Evolutionary conservation across 1,140 invertebrate species (phyloP).

Genomic region (Drosophila dunni): DNA sequence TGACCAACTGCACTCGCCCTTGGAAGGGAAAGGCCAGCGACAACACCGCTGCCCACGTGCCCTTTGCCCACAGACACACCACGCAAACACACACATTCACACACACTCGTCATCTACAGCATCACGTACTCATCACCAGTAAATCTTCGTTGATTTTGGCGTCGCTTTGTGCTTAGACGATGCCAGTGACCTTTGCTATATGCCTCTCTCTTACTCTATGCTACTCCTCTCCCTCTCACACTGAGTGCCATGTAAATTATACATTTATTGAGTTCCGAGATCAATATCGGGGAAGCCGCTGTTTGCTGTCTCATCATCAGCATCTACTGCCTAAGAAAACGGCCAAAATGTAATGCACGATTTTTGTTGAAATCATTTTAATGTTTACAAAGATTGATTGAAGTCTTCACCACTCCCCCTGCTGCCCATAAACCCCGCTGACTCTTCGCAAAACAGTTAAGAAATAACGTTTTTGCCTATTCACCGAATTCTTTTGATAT

Average conservation of each 20-base stretch:
- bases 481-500: conserved; percentile 68
- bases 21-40: conserved; percentile 38
- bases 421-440: background rate
- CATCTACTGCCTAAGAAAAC: background rate
- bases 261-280: conserved; percentile 42
- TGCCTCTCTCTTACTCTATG: conserved; percentile 13
- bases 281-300: conserved; percentile 64
- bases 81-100: conserved; percentile 17
- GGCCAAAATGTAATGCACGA: conserved; percentile 68
- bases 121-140: conserved; percentile 49
- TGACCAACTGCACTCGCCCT: conserved; percentile 47
- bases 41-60: conserved; percentile 62
- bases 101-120: conserved; percentile 44
- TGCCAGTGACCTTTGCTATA: conserved; percentile 76
- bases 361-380: conserved; percentile 63
- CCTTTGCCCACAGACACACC: conserved; percentile 35
- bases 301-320: conserved; percentile 40
- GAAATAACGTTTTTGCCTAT: conserved; percentile 57
- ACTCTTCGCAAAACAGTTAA: conserved; percentile 63
- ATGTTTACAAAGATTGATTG: conserved; percentile 45
- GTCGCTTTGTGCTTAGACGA: conserved; percentile 37
- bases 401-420: conserved; percentile 4
- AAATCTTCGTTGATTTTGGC: conserved; percentile 33
- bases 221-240: background rate
- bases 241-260: conserved; percentile 50